Conservation (phyloP, 35 echinoderm and acorn worm species). For the Eucidaris tribuloides region DNA sequence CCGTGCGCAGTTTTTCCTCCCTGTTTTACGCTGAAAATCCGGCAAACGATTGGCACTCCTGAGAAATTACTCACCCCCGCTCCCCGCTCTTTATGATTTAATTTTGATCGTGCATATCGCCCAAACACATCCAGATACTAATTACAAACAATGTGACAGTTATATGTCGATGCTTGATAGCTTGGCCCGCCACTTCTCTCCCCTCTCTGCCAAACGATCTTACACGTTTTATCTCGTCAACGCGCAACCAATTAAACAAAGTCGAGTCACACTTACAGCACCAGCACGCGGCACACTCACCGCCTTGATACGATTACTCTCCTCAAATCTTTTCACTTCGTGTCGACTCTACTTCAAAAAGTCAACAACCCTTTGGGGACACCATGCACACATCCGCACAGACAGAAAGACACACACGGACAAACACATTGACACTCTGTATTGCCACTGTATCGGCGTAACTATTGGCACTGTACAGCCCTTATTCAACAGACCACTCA, state of each 20-base stretch:
- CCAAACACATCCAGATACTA: not conserved
- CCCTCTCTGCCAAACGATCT: not conserved
- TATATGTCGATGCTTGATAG: not conserved
- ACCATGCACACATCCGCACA: too few relatives aligned
- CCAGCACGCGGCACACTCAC: not conserved
- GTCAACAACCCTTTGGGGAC: slow-evolving; percentile 19
- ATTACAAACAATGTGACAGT: slow-evolving; percentile 2
- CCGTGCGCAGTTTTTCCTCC: not conserved
- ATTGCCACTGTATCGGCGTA: too few relatives aligned
- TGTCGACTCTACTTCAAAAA: slow-evolving; percentile 34
- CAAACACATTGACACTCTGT: too few relatives aligned
- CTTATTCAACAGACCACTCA: too few relatives aligned
- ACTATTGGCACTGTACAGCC: too few relatives aligned
- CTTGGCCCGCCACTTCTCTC: not conserved
- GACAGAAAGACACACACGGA: too few relatives aligned
- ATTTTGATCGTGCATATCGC: slow-evolving; percentile 26
- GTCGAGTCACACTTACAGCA: not conserved
- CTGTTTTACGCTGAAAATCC: not conserved
- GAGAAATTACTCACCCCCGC: slow-evolving; percentile 16
- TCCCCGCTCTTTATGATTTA: slow-evolving; percentile 5
- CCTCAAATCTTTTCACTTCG: not conserved
- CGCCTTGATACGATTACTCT: slow-evolving; percentile 12
- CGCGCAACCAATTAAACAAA: slow-evolving; percentile 11
- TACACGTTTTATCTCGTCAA: slow-evolving; percentile 7
- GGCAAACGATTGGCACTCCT: not conserved